Evolutionary conservation across 2,888 invertebrate genomes (phyloP).

Genomic region (Drosophila anomelani): DNA sequence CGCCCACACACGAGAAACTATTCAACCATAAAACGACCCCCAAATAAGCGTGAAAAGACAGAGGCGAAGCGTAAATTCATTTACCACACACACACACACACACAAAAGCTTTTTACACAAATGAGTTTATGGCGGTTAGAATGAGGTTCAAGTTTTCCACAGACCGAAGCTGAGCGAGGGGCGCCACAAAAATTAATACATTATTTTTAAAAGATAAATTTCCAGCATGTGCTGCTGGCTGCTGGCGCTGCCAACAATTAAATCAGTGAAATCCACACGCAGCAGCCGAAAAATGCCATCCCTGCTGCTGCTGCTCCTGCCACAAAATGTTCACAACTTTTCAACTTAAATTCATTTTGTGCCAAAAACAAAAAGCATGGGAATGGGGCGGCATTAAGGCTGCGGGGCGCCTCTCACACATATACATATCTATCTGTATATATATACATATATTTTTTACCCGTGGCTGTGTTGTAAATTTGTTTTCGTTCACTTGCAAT

Average conservation of each 20-base stretch:
- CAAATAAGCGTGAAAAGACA: conserved; percentile 23
- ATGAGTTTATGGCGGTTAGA: conserved; percentile 67
- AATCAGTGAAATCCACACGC: conserved; percentile 79
- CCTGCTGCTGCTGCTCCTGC: conserved; percentile 7
- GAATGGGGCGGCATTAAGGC: background rate
- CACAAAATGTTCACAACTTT: conserved; percentile 79
- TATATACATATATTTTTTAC: conserved; percentile 57
- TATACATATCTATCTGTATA: conserved; percentile 55
- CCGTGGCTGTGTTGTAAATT: conserved; percentile 77
- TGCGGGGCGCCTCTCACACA: conserved; percentile 39
- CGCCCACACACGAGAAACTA: conserved; percentile 61
- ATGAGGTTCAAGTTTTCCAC: background rate
- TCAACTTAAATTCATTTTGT: conserved; percentile 78
- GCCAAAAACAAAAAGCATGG: conserved; percentile 37
- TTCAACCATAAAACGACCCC: conserved; percentile 72
- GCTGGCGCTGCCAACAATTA: conserved; percentile 65
- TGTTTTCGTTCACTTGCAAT: conserved; percentile 78
- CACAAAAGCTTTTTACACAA: conserved; percentile 75
- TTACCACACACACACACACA: conserved; percentile 61
- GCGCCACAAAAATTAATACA: conserved; percentile 77
- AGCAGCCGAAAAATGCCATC: conserved; percentile 43
- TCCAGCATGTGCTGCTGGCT: conserved; percentile 51
- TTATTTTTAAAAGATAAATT: conserved; percentile 78
- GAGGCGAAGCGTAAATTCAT: conserved; percentile 72
- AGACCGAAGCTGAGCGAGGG: conserved; percentile 5